These are phyloP conservation scores for Idris sp. DNA, from an alignment of 1,140 invertebrate genomes.

Conservation along the genomic window DNA sequence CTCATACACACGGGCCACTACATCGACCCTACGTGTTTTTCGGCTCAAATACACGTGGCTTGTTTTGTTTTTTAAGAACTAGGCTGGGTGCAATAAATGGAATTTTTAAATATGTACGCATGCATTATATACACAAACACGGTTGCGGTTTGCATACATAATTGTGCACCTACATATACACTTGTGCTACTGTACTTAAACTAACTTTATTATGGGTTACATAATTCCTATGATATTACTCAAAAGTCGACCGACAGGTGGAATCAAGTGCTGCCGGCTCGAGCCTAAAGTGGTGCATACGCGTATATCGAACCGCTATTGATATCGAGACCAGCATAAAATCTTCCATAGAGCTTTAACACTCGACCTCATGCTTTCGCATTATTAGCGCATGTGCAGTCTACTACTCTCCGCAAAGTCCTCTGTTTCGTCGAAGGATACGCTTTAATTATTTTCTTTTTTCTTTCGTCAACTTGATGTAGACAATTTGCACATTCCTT, in stretches of 20 bases:
- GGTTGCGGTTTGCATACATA: too few species aligned
- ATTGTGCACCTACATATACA: too few species aligned
- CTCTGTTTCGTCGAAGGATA: slow-evolving; percentile 65
- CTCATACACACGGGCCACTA: slow-evolving; percentile 57
- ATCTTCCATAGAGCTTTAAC: slow-evolving; percentile 63
- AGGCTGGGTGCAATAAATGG: slow-evolving; percentile 23
- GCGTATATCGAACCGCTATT: slow-evolving; percentile 64
- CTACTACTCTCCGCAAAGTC: slow-evolving; percentile 69
- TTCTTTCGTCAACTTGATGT: slow-evolving; percentile 10
- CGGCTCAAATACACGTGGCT: slow-evolving; percentile 62
- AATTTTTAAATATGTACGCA: too few species aligned
- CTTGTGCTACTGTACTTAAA: too few species aligned
- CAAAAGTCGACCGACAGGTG: slow-evolving; percentile 35
- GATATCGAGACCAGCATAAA: slow-evolving; percentile 62
- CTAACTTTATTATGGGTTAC: slow-evolving; percentile 26
- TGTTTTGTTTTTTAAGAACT: too few species aligned
- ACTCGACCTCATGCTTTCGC: slow-evolving; percentile 54
- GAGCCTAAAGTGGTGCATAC: slow-evolving; percentile 42
- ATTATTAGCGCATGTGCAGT: slow-evolving; percentile 66
- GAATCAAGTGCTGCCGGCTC: slow-evolving; percentile 28
- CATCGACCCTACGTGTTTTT: slow-evolving; percentile 61
- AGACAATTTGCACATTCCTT: slow-evolving; percentile 15
- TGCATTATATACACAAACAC: too few species aligned
- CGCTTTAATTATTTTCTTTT: slow-evolving; percentile 32
- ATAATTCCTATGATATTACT: slow-evolving; percentile 49